These are phyloP conservation scores for Mellilla xanthometata DNA, from an alignment of 2,888 invertebrate species.

Conservation along the genomic window DNA sequence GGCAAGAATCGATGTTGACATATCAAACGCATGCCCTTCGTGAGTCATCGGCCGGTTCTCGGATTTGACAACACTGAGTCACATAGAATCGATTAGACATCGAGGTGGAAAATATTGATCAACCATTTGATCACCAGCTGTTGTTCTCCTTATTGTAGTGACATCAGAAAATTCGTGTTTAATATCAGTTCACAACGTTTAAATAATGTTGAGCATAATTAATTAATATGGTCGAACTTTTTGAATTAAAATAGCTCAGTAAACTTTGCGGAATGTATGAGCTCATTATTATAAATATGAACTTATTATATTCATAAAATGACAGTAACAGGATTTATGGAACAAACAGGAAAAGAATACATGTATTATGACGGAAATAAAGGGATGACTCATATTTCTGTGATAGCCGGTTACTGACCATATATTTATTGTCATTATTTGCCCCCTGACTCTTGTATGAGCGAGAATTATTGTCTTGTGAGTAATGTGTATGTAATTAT, in stretches of 20 bases:
- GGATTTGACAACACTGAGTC: slow-evolving; percentile 31
- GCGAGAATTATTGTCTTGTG: not conserved
- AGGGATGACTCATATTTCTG: slow-evolving; percentile 13
- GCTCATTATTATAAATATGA: too few relatives aligned
- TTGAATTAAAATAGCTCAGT: too few relatives aligned
- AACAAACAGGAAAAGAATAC: too few relatives aligned
- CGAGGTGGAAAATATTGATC: slow-evolving; percentile 1
- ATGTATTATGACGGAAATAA: slow-evolving; percentile 4
- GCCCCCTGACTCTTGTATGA: not conserved
- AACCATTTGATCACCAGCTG: slow-evolving; percentile 7
- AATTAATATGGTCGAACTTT: too few relatives aligned
- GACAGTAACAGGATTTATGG: not conserved
- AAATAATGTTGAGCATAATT: too few relatives aligned
- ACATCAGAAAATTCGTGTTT: not conserved
- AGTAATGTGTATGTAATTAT: too few relatives aligned
- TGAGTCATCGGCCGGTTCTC: slow-evolving; percentile 33
- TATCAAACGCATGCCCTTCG: slow-evolving; percentile 2
- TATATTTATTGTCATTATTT: not conserved
- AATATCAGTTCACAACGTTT: too few relatives aligned
- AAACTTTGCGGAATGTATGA: too few relatives aligned
- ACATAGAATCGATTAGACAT: slow-evolving; percentile 17
- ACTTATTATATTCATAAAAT: slow-evolving; percentile 9
- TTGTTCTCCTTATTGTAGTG: too few relatives aligned
- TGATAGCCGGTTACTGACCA: slow-evolving; percentile 4
- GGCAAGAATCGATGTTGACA: not conserved